Percentiles rank a stretch among this genome's conserved stretches.
These are phyloP conservation scores for Acinonyx jubatus DNA, from an alignment of 2,113 vertebrate genomes.

Conservation along the genomic window DNA sequence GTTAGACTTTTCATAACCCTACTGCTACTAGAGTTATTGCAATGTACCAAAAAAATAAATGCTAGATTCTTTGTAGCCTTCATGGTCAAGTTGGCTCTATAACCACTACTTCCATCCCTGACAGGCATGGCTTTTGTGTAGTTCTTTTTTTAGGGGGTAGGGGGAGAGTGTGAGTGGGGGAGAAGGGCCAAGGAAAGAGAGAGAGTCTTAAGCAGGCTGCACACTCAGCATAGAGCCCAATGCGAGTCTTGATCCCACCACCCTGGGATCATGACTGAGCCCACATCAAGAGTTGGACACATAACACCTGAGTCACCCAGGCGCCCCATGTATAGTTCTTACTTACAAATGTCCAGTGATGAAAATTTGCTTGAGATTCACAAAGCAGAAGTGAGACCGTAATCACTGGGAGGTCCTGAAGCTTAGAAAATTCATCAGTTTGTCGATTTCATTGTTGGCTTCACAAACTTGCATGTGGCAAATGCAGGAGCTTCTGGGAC, in stretches of 20 bases:
- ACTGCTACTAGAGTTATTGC: neutral
- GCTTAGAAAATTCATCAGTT: neutral
- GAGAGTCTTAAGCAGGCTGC: too few relatives aligned
- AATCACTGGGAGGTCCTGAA: neutral
- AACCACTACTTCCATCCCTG: rapidly evolving
- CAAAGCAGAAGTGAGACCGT: neutral
- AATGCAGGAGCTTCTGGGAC: neutral
- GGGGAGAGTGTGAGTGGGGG: too few relatives aligned
- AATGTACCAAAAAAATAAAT: neutral
- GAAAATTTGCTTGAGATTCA: neutral
- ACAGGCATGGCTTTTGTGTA: rapidly evolving
- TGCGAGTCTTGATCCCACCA: too few relatives aligned
- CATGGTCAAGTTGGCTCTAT: rapidly evolving
- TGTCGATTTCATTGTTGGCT: neutral
- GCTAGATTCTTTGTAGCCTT: neutral
- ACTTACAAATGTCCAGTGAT: neutral
- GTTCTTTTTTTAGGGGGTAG: neutral
- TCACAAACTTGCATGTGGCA: too few relatives aligned
- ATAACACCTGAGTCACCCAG: too few relatives aligned
- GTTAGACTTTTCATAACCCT: neutral
- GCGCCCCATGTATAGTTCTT: too few relatives aligned
- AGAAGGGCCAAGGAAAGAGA: too few relatives aligned
- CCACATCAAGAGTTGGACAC: too few relatives aligned
- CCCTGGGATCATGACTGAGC: too few relatives aligned
- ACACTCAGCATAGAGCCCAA: too few relatives aligned